A percentile compares a stretch with the other conserved stretches of the same genome.
Evolutionary conservation across 2,113 vertebrate genomes (phyloP).

Genomic region (Tyrannus savana): DNA sequence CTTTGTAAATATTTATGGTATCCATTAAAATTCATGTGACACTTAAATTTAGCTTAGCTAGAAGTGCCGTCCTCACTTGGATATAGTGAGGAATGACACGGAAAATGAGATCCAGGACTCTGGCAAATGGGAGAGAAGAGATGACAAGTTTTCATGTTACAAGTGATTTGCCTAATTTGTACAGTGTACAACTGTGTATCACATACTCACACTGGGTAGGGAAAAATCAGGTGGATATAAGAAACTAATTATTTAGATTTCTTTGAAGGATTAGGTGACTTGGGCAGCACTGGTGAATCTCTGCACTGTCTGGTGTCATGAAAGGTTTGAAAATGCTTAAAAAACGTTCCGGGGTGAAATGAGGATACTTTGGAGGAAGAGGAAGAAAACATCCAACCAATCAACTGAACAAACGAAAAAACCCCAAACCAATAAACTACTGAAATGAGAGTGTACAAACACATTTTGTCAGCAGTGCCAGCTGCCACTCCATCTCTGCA

Average conservation of each 20-base stretch:
- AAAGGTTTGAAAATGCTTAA: neutral
- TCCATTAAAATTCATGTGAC: neutral
- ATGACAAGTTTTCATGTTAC: neutral
- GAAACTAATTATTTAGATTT: neutral
- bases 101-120: neutral
- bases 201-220: neutral
- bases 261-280: neutral
- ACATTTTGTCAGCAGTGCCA: neutral
- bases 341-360: neutral
- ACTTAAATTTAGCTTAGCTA: neutral
- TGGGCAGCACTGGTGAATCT: neutral
- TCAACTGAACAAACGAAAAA: neutral
- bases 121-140: neutral
- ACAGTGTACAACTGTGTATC: neutral
- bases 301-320: neutral
- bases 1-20: neutral
- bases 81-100: neutral
- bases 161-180: neutral
- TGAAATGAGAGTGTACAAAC: neutral
- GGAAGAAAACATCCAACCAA: neutral
- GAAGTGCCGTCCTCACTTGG: neutral
- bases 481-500: neutral
- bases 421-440: neutral
- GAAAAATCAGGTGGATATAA: neutral
- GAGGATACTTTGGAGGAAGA: neutral